Percentiles rank a stretch among this genome's conserved stretches.
Evolutionary conservation across 2,797 vertebrate genomes (phyloP).

Genomic region (Synanceia verrucosa): DNA sequence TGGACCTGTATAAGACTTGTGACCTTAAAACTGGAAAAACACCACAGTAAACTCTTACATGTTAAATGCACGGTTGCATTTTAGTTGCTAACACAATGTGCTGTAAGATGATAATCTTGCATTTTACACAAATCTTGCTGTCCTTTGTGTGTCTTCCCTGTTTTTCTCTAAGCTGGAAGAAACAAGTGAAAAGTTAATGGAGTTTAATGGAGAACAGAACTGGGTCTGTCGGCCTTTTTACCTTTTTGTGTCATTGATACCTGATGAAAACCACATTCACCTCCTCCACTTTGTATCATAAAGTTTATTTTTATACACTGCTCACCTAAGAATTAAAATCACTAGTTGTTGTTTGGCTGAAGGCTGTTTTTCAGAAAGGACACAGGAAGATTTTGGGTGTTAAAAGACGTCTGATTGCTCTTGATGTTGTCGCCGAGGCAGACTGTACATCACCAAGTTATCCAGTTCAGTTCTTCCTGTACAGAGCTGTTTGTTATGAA

Average conservation of each 20-base stretch:
- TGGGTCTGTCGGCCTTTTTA: neutral
- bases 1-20: too few relatives aligned
- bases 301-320: conserved; percentile 61
- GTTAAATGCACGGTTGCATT: neutral
- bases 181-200: neutral
- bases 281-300: conserved; percentile 7
- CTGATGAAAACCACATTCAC: neutral
- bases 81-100: neutral
- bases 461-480: neutral
- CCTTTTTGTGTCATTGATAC: neutral
- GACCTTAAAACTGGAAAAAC: neutral
- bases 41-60: neutral
- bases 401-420: neutral
- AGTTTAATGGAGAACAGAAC: neutral
- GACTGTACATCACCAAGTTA: neutral
- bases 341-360: neutral
- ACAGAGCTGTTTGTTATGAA: neutral
- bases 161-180: neutral
- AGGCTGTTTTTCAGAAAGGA: neutral
- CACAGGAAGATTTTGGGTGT: neutral
- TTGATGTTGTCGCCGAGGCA: neutral
- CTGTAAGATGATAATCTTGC: neutral
- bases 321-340: conserved; percentile 44
- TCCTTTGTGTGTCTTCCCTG: neutral
- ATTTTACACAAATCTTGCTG: neutral